phyloP scores from a whole-genome alignment of 2,888 invertebrate genomes.

The Eupithecia abbreviata region DNA sequence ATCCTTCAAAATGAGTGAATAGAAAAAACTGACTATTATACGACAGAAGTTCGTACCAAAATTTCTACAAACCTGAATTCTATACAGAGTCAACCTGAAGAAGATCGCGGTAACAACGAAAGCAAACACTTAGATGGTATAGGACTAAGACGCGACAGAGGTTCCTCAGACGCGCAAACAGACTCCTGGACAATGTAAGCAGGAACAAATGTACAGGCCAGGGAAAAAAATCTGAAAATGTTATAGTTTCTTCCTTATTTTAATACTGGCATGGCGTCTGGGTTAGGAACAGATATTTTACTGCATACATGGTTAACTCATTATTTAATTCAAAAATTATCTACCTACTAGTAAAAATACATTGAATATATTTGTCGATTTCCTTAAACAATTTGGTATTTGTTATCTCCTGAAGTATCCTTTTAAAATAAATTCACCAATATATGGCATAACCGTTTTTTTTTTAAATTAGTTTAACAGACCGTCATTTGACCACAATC shows the following conservation, averaged over 20 bases:
- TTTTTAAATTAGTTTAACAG: no score
- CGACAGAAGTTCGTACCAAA: neutral
- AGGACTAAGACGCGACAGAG: slow-evolving; percentile 15
- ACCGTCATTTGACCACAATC: no score
- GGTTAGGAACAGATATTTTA: neutral
- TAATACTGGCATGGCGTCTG: neutral
- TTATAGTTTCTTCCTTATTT: neutral
- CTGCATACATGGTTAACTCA: neutral
- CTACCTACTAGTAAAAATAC: neutral
- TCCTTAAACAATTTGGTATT: neutral
- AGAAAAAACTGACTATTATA: neutral
- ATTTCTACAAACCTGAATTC: neutral
- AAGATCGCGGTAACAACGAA: slow-evolving; percentile 13
- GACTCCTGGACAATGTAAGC: slow-evolving; percentile 16
- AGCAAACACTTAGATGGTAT: slow-evolving; percentile 9
- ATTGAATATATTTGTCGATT: neutral
- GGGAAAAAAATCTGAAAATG: neutral
- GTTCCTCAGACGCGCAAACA: slow-evolving; percentile 28
- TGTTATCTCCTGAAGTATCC: neutral
- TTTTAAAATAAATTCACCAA: neutral
- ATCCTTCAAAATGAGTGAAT: no score
- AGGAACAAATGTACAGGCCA: slow-evolving; percentile 10
- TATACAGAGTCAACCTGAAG: neutral
- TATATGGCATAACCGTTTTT: neutral
- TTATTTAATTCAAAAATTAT: neutral